Base-by-base conservation (phyloP, 2,888 invertebrate species). In the Drosophila meridiana region DNA sequence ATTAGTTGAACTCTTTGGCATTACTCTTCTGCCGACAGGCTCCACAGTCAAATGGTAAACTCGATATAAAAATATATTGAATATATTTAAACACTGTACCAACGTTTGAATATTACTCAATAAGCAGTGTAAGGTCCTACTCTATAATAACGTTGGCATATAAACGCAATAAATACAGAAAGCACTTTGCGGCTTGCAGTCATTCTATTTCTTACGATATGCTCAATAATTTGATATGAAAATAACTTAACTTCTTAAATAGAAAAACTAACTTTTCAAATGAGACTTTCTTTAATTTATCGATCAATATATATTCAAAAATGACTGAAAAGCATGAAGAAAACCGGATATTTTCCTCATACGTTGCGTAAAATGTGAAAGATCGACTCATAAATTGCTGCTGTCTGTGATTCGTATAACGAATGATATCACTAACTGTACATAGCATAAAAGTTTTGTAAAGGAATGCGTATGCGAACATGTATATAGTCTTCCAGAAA, bases 391-490 rank as follows among this genome's bases (percentile, higher is more conserved):
- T 45, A 5, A n/a, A n/a, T n/a, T 48, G 2, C 9, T 32, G 9
- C n/a, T 32, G 32, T 4, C 30, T 50, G 8, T 2, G 48, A n/a
- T 50, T 32, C 9, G n/a, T 50, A n/a, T 7, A 36, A 26, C 40
- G 4, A 13, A 11, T 43, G 32, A 20, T 32, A 34, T 26, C 14
- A 13, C 26, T 9, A 45, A 14, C 26, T 36, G 20, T 47, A 11
- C 45, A 28, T 59, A n/a, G 40, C 20, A 30, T 40, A 9, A 40
- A 63, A 40, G 26, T 34, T 59, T 53, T 26, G 26, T 26, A 40
- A 34, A 47, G 53, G 66, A 66, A 66, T 53, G 60, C 60, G 61
- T 53, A 30, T 28, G 14, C 34, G 6, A 40, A 40, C n/a, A 40
- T 40, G 40, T 14, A 14, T 6, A 14, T 40, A 40, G 40, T 40